Conservation (phyloP, 2,888 invertebrate genomes). For the Tanypteryx hageni region DNA sequence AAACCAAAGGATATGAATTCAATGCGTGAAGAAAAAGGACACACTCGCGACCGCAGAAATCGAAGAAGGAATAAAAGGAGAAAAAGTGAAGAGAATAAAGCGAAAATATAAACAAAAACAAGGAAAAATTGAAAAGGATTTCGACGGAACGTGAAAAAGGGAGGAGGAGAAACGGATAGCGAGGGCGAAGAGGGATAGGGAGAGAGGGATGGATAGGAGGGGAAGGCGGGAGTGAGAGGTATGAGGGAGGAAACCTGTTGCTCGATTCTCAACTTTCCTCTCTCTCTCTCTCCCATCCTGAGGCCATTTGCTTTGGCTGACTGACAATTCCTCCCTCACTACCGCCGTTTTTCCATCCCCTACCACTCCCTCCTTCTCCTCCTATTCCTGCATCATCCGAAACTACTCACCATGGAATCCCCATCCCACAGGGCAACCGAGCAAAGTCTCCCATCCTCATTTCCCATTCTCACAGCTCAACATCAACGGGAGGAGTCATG, state of each 20-base stretch:
- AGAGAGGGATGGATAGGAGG: background rate
- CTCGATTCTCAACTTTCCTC: background rate
- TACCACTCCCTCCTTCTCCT: background rate
- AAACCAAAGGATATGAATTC: background rate
- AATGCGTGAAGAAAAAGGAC: background rate
- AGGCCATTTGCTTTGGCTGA: slow-evolving; percentile 1
- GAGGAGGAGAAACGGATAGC: background rate
- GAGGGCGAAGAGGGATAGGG: background rate
- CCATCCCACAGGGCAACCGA: no score
- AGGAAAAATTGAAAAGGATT: background rate
- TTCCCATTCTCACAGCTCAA: background rate
- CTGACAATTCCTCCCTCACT: background rate
- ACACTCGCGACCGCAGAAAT: background rate
- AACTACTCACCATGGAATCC: no score
- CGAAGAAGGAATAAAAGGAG: background rate
- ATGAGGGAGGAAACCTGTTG: slow-evolving; percentile 34
- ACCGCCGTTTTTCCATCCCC: background rate
- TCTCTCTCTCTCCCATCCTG: background rate
- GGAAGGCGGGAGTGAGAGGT: background rate
- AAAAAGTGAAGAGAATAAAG: background rate
- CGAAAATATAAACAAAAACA: background rate
- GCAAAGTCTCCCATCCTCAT: no score
- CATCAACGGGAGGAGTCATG: slow-evolving; percentile 14
- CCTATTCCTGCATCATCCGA: background rate
- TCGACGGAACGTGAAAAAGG: background rate